Base-by-base conservation (phyloP, 2,888 invertebrate species). In the Cecidostiba fungosa region DNA sequence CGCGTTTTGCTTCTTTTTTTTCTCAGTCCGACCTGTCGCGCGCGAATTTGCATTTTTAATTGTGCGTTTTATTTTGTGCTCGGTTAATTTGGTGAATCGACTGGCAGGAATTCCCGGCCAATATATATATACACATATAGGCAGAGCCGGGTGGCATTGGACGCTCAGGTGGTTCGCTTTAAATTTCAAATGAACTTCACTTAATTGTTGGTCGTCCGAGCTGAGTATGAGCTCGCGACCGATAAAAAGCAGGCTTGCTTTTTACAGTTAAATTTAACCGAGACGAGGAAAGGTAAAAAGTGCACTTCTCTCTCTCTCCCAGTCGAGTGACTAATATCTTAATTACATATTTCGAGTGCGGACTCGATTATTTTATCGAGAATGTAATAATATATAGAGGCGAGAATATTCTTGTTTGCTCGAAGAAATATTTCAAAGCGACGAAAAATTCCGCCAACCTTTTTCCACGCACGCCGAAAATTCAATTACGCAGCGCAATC, bases 121-220 rank as follows among this genome's bases (percentile, higher is more conserved):
- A 59, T n/a, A 23, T n/a, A n/a, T n/a, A 16, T 19, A 19, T 19
- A 19, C 19, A 4, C 10, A 47, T 16, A 47, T 14, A 50, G 50
- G 4, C 16, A 16, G n/a, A 59, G 72, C 16, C 19, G 72, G 77
- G 77, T 77, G 72, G 43, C 43, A 73, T 77, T 77, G 62, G 32
- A 36, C 32, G 4, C 43, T 77, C 36, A 43, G 26, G n/a, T 26
- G 69, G 32, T 62, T 77, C 62, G 70, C 47, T 83, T 77, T 72
- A 69, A 76, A 82, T 82, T 82, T 82, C 36, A 82, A 82, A 82
- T 82, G 76, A 82, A 82, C 26, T 70, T 76, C 23, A 47, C 82
- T 82, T 76, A 82, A 69, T 82, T 77, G 77, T 82, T 54, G 32
- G 50, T 50, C 32, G n/a, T n/a, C 16, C 50, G 16, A 36, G 73